Percentiles rank a stretch among this genome's conserved stretches.
These are phyloP conservation scores for Spea multiplicata DNA, from an alignment of 2,113 vertebrate genomes.

Conservation along the genomic window DNA sequence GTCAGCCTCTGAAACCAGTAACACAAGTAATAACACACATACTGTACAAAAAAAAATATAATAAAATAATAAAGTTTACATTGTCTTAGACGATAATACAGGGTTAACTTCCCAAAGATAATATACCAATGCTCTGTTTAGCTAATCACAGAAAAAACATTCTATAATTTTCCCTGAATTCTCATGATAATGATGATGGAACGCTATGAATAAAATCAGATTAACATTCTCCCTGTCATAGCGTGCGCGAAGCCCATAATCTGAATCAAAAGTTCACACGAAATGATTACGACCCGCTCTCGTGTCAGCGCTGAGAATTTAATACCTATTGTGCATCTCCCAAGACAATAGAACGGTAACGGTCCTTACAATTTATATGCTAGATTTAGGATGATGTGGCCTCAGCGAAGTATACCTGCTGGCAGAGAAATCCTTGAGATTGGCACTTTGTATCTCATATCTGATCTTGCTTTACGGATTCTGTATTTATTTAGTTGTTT, in stretches of 20 bases:
- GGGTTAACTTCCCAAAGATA: neutral
- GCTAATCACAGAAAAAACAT: constrained; percentile 2
- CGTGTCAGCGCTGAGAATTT: constrained; percentile 58
- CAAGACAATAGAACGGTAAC: constrained; percentile 53
- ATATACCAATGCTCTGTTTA: neutral
- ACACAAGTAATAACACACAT: neutral
- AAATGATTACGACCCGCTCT: constrained; percentile 49
- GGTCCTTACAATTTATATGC: constrained; percentile 48
- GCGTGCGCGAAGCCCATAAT: neutral
- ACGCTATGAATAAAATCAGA: constrained; percentile 31
- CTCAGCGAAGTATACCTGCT: constrained; percentile 53
- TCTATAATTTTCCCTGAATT: neutral
- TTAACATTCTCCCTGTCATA: constrained; percentile 8
- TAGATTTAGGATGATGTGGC: constrained; percentile 57
- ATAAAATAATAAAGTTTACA: neutral
- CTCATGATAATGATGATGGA: neutral
- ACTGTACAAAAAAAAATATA: neutral
- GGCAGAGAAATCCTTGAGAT: constrained; percentile 61
- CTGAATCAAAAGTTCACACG: constrained; percentile 50
- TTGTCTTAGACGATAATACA: neutral
- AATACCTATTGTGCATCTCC: constrained; percentile 56
- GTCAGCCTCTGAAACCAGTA: too few relatives aligned
- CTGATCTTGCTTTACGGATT: constrained; percentile 58
- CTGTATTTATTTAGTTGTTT: constrained; percentile 31
- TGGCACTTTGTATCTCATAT: constrained; percentile 58